These are phyloP conservation scores for Manacus vitellinus DNA, from an alignment of 2,113 vertebrate genomes.

Conservation along the genomic window DNA sequence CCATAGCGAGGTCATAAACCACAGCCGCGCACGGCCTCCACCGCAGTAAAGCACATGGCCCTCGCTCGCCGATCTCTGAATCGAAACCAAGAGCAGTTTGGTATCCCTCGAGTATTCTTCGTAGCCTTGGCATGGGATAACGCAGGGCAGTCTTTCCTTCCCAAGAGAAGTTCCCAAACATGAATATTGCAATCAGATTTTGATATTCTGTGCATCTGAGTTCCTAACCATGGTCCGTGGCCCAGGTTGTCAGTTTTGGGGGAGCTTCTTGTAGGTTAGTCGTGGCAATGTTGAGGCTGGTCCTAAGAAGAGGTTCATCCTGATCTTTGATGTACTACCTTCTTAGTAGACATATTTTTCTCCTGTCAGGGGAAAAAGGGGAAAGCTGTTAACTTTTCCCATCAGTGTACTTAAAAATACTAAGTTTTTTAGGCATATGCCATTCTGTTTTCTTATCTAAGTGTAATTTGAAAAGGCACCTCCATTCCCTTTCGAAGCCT, in stretches of 20 bases:
- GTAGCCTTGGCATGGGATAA: neutral
- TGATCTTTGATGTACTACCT: neutral
- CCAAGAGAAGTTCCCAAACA: accelerated
- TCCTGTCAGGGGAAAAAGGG: neutral
- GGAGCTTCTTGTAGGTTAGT: neutral
- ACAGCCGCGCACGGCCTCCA: accelerated
- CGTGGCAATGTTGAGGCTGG: neutral
- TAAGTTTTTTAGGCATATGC: neutral
- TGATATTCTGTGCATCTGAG: accelerated
- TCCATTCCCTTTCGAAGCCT: neutral
- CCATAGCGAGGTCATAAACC: accelerated
- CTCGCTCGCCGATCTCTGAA: accelerated
- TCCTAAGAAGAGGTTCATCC: neutral
- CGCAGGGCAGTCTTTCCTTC: accelerated
- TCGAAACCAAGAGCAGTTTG: neutral
- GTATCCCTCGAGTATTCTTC: too few species aligned
- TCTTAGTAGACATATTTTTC: neutral
- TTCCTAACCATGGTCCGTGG: accelerated
- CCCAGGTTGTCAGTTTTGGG: neutral
- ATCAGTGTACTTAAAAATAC: neutral
- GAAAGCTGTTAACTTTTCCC: neutral
- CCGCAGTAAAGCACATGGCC: accelerated
- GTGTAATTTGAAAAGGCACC: neutral
- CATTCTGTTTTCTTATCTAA: neutral
- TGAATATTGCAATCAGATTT: neutral